phyloP scores from a whole-genome alignment of 2,797 vertebrate species.

The Moxostoma hubbsi region DNA sequence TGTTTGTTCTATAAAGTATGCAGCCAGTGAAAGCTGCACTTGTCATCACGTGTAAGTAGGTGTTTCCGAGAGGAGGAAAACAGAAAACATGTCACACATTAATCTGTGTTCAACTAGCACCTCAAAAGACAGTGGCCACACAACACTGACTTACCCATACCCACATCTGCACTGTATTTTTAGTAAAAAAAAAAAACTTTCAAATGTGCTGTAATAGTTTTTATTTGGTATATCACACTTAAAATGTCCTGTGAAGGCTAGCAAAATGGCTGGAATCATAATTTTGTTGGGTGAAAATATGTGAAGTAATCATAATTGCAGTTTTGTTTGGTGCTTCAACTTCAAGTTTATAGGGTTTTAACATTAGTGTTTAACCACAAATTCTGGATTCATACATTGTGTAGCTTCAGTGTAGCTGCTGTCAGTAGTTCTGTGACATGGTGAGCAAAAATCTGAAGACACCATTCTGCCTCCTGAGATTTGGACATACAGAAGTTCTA shows the following conservation, averaged over 20 bases:
- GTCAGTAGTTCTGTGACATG: slow-evolving; percentile 41
- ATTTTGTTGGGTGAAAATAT: too few species aligned
- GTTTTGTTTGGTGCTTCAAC: too few species aligned
- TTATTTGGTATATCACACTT: too few species aligned
- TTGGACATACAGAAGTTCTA: slow-evolving; percentile 64
- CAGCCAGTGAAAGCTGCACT: slow-evolving; percentile 59
- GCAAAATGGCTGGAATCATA: too few species aligned
- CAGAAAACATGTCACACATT: slow-evolving; percentile 10
- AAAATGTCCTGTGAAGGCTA: too few species aligned
- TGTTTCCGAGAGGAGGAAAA: slow-evolving; percentile 55
- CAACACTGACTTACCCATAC: background rate
- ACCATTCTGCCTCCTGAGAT: slow-evolving; percentile 51
- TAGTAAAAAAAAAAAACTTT: too few species aligned
- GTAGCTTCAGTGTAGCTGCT: background rate
- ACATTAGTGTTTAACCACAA: background rate
- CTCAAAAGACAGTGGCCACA: slow-evolving; percentile 50
- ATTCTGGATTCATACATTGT: background rate
- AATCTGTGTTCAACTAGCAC: slow-evolving; percentile 38
- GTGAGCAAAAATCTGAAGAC: slow-evolving; percentile 67
- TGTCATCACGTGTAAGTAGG: slow-evolving; percentile 58
- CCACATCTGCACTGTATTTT: too few species aligned
- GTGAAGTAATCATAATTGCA: too few species aligned
- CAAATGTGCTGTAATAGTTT: too few species aligned
- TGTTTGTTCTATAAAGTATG: slow-evolving; percentile 63
- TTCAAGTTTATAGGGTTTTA: too few species aligned